These are phyloP conservation scores for Pseudorasbora parva DNA, from an alignment of 2,113 vertebrate genomes.

Conservation along the genomic window DNA sequence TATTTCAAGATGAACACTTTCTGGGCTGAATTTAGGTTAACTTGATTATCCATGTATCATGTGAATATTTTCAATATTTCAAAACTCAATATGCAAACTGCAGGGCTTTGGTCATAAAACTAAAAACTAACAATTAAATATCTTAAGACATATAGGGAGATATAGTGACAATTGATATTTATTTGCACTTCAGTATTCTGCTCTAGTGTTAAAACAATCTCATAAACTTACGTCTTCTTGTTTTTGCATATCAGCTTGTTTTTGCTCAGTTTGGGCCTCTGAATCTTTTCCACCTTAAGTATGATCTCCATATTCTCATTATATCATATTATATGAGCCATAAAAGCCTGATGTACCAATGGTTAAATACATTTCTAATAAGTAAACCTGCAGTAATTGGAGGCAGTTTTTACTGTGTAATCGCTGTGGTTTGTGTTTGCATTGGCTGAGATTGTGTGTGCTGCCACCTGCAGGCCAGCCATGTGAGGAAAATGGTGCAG, in stretches of 20 bases:
- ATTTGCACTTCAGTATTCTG: not conserved
- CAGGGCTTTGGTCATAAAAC: not conserved
- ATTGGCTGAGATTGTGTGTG: constrained; percentile 23
- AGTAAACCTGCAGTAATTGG: not conserved
- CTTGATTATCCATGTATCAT: not conserved
- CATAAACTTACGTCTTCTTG: too few relatives aligned
- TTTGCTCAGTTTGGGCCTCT: not conserved
- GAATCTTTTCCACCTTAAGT: not conserved
- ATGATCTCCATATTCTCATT: not conserved
- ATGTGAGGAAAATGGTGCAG: constrained; percentile 91
- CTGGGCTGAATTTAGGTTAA: not conserved
- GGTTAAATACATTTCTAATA: not conserved
- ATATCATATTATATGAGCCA: not conserved
- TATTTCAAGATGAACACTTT: not conserved
- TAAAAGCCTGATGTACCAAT: not conserved
- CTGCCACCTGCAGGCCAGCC: constrained; percentile 81
- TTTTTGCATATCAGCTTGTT: too few relatives aligned
- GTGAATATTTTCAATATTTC: too few relatives aligned
- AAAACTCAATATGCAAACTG: too few relatives aligned
- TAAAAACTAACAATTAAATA: not conserved
- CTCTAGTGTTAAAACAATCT: not conserved
- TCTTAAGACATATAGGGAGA: not conserved
- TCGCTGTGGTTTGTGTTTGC: constrained; percentile 1
- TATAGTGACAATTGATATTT: not conserved
- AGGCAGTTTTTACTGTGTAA: not conserved